These are phyloP conservation scores for Willowsia nigromaculata DNA, from an alignment of 2,888 invertebrate species.

Conservation along the genomic window DNA sequence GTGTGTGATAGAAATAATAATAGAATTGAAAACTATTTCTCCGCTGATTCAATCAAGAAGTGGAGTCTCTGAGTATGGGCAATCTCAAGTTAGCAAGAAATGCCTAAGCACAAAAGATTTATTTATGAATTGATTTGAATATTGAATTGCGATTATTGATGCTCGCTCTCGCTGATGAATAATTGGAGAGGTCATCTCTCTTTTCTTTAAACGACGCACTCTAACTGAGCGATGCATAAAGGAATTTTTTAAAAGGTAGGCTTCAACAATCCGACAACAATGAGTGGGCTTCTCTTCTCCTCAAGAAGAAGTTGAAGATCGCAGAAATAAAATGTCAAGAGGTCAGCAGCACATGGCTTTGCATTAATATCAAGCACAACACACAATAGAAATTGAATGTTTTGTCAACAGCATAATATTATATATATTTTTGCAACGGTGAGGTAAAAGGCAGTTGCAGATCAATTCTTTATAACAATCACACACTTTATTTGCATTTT, in stretches of 20 bases:
- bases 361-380: neutral
- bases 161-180: neutral
- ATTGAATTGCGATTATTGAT: neutral
- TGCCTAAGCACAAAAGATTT: conserved; percentile 1
- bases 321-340: conserved; percentile 16
- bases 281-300: neutral
- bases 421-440: neutral
- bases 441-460: neutral
- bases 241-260: neutral
- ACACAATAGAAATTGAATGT: neutral
- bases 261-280: conserved; percentile 1
- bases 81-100: too few relatives aligned
- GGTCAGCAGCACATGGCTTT: neutral
- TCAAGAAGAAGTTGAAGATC: too few relatives aligned
- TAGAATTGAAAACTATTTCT: neutral
- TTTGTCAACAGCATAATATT: neutral
- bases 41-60: conserved; percentile 17
- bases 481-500: neutral
- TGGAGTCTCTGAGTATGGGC: too few relatives aligned
- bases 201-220: too few relatives aligned
- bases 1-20: conserved; percentile 2
- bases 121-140: conserved; percentile 45
- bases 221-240: too few relatives aligned
- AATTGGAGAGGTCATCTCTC: conserved; percentile 38
- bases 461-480: neutral